Percentiles rank a stretch among this genome's conserved stretches.
phyloP scores from a whole-genome alignment of 2,888 invertebrate genomes.

The Neocrepidodera transversa region DNA sequence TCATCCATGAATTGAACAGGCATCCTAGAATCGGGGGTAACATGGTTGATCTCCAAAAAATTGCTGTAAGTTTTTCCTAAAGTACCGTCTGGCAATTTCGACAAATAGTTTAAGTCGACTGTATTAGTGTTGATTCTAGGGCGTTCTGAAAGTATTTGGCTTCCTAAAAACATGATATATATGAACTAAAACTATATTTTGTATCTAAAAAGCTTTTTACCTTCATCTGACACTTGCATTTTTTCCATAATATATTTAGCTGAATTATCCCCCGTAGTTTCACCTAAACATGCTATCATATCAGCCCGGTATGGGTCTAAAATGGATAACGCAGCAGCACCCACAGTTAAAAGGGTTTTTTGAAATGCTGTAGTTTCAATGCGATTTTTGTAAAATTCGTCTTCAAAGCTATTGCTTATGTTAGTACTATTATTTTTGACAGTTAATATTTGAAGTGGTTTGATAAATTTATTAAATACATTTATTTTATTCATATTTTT shows the following conservation, averaged over 20 bases:
- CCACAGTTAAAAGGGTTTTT: slow-evolving; percentile 77
- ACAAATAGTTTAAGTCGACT: slow-evolving; percentile 76
- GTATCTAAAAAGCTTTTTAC: slow-evolving; percentile 59
- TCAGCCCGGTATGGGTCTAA: slow-evolving; percentile 84
- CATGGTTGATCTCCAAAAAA: slow-evolving; percentile 82
- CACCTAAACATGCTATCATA: slow-evolving; percentile 94
- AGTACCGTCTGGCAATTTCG: slow-evolving; percentile 77
- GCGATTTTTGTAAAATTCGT: slow-evolving; percentile 69
- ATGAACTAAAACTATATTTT: background rate
- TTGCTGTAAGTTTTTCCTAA: slow-evolving; percentile 86
- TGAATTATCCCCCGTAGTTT: slow-evolving; percentile 80
- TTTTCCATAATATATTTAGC: slow-evolving; percentile 73
- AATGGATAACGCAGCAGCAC: slow-evolving; percentile 85
- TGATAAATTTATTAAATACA: background rate
- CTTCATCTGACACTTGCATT: slow-evolving; percentile 82
- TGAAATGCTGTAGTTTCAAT: slow-evolving; percentile 76
- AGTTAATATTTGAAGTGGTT: background rate
- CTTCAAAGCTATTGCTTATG: slow-evolving; percentile 62
- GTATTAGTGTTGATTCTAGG: slow-evolving; percentile 89
- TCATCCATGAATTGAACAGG: slow-evolving; percentile 93
- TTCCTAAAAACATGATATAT: slow-evolving; percentile 25
- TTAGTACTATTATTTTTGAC: background rate
- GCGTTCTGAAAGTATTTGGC: slow-evolving; percentile 74
- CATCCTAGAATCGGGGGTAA: slow-evolving; percentile 90
- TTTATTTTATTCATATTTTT: background rate